A percentile compares a stretch with the other conserved stretches of the same genome.
These are phyloP conservation scores for Andinoacara biseriatus DNA, from an alignment of 2,113 vertebrate species.

Conservation along the genomic window DNA sequence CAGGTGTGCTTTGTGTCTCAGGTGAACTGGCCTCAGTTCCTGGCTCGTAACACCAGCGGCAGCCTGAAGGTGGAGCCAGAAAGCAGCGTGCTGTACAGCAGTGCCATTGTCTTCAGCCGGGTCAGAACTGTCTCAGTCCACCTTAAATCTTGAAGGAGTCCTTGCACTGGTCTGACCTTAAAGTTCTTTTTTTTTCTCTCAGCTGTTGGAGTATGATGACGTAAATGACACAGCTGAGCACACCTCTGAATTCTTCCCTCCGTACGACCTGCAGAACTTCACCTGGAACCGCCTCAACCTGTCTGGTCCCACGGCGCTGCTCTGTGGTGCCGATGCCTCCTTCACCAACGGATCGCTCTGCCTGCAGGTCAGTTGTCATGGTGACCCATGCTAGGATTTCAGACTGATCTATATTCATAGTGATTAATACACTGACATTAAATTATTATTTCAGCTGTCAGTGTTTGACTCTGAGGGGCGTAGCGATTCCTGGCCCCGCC, in stretches of 20 bases:
- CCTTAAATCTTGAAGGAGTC: neutral
- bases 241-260: constrained; percentile 68
- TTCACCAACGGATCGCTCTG: constrained; percentile 41
- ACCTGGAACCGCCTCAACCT: constrained; percentile 81
- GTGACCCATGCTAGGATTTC: neutral
- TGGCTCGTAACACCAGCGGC: constrained; percentile 56
- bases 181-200: neutral
- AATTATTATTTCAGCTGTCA: constrained; percentile 77
- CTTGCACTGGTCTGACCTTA: neutral
- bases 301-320: constrained; percentile 29
- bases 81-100: constrained; percentile 80
- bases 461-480: constrained; percentile 81
- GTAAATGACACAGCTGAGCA: constrained; percentile 49
- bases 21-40: constrained; percentile 86
- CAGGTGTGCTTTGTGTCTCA: constrained; percentile 5
- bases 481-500: constrained; percentile 76
- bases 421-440: neutral
- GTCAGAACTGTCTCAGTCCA: constrained; percentile 61
- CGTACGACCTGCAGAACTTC: constrained; percentile 82
- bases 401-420: neutral
- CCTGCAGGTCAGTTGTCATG: constrained; percentile 25
- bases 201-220: constrained; percentile 89
- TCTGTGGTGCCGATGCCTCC: constrained; percentile 29
- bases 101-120: constrained; percentile 84
- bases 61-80: constrained; percentile 84